Base-by-base conservation (phyloP, 2,888 invertebrate genomes). In the Steinernema hermaphroditum region DNA sequence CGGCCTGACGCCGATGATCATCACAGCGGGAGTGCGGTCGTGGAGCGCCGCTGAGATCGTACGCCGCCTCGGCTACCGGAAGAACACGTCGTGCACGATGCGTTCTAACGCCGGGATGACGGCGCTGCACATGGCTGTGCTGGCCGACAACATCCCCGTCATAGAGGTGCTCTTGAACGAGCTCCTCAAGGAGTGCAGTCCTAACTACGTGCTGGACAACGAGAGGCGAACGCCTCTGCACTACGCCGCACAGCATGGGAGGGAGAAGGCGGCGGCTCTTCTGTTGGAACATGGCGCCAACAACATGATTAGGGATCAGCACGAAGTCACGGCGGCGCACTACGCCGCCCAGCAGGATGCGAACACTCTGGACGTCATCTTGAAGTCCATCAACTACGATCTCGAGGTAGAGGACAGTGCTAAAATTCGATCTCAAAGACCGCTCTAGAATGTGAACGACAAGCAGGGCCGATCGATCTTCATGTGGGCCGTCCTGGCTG, bases 401-500 rank as follows among this genome's bases (percentile, higher is more conserved):
- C 19, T 54, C 6, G 54, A 54, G 54, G 54, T 54, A 14, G 22
- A 37, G 6, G 6, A 4, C 12, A 37, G 6, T 12, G 6, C 37
- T 37, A 37, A 4, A 46, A 73, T 12, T 29, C 6, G 4, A 50
- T 68, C 16, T 68, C 72, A 4, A 4, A 37, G 37, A 4, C 4
- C 12, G 6, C 37, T 37, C 12, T 37, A 83, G 81, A 81, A 85
- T 71, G 79, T 84, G 27, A 75, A 79, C 49, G 85, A 85, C 74
- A 77, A 76, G n/a, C 79, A 85, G 68, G 73, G 78, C 16, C 78
- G 85, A 14, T 78, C 82, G 9, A 82, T 82, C 74, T 74, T 85
- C 43, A 85, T 85, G 85, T 85, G 85, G 85, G 85, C 85, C 0
- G 84, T 84, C 4, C 77, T 81, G 68, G 82, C 82, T 9, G 81